Base-by-base conservation (phyloP, 2,888 invertebrate genomes). In the Tryphoninae sp. region DNA sequence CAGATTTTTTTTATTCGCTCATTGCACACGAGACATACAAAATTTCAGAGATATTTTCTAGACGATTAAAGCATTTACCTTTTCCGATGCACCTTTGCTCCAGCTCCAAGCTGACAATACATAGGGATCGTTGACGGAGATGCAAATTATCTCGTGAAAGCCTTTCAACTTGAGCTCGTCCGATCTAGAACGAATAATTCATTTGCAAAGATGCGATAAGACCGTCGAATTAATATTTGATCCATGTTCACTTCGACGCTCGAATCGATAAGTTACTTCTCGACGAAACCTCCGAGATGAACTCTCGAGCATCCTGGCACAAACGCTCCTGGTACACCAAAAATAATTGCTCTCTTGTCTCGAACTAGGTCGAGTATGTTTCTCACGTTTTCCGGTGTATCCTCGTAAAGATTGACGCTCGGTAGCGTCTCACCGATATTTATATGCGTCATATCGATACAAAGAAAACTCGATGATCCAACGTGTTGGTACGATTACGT, bases 111-210 rank as follows among this genome's bases (percentile, higher is more conserved):
- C 93, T 9, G 88, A 91, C 92, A 93, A 92, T 1, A 93, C 94
- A 87, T 93, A 94, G 0, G 93, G 93, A 86, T 94, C 94, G 86
- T 94, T 94, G 62, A 93, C 93, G 45, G 93, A 88, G 2, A 94
- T 89, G 87, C 94, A 94, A 77, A 91, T 90, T 6, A 94, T 90
- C 61, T 92, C 92, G 1, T 90, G 86, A 22, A 93, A 90, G 7
- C 93, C 93, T 78, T 93, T 92, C 0, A 86, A 87, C 81, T 91
- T 92, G 73, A 93, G 86, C 19, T 90, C 88, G 19, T 90, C 92
- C 16, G 88, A 85, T 69, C 87, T 87, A 42, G 45, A 26, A 71
- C 6, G 26, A 33, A 22, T 45, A 13, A 58, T 61, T n/a, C 22
- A 62, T 33, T 40, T 58, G 9, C 4, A 61, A 71, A 62, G 23